Evolutionary conservation across 2,113 vertebrate species (phyloP).

Genomic region (Alethe diademata): DNA sequence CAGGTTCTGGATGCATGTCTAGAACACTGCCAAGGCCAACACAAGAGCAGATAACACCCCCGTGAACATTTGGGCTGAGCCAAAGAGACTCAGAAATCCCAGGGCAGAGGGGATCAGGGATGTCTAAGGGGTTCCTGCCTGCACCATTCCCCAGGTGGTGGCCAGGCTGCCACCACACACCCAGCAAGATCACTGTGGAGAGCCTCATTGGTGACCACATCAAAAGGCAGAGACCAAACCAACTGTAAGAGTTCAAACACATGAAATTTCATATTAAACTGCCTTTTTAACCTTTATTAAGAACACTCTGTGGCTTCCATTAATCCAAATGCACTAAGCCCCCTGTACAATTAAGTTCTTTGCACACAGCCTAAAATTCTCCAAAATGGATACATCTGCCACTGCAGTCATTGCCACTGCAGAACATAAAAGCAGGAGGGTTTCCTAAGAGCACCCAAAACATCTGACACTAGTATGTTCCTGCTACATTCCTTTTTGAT

Average conservation of each 20-base stretch:
- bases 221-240: not conserved
- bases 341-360: not conserved
- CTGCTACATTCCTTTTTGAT: not conserved
- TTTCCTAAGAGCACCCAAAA: not conserved
- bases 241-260: not conserved
- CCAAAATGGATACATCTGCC: not conserved
- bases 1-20: not conserved
- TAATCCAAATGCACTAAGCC: not conserved
- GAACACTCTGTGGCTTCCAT: not conserved
- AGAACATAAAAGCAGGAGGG: not conserved
- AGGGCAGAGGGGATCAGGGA: not conserved
- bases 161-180: not conserved
- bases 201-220: not conserved
- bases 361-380: not conserved
- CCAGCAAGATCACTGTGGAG: not conserved
- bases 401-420: not conserved
- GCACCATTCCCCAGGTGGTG: accelerated
- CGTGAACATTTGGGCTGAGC: not conserved
- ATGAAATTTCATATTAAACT: not conserved
- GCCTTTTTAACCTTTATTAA: not conserved
- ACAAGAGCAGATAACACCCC: not conserved
- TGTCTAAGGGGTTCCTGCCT: not conserved
- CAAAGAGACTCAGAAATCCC: not conserved
- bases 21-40: not conserved
- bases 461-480: not conserved